Evolutionary conservation across 1,140 invertebrate species (phyloP).

Genomic region (Cyclargus thomasi): DNA sequence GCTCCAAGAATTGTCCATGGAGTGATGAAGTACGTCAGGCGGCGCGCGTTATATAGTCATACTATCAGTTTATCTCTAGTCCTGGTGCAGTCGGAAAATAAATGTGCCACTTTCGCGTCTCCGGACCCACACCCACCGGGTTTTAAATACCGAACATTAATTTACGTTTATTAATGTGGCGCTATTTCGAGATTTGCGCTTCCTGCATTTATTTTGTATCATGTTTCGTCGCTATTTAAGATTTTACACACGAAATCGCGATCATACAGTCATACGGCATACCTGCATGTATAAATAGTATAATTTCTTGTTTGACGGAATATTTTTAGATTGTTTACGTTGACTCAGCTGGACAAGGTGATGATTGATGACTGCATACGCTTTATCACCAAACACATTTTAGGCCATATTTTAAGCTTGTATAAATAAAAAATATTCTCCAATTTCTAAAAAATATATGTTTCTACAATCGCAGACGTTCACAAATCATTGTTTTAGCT

Average conservation of each 20-base stretch:
- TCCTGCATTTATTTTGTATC: constrained; percentile 3
- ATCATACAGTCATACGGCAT: background rate
- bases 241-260: background rate
- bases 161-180: background rate
- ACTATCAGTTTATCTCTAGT: constrained; percentile 10
- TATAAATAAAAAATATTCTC: too few relatives aligned
- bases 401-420: too few relatives aligned
- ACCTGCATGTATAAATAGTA: background rate
- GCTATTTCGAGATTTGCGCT: background rate
- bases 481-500: too few relatives aligned
- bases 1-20: constrained; percentile 14
- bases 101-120: background rate
- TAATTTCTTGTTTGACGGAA: background rate
- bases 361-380: background rate
- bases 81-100: constrained; percentile 5
- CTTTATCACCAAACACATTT: too few relatives aligned
- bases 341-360: background rate
- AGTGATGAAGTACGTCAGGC: background rate
- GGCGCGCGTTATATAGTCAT: background rate
- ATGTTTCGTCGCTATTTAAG: background rate
- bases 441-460: too few relatives aligned
- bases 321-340: background rate
- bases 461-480: too few relatives aligned
- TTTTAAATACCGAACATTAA: background rate
- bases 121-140: background rate